Evolutionary conservation across 2,888 invertebrate genomes (phyloP).

Genomic region (Thecophora atra): DNA sequence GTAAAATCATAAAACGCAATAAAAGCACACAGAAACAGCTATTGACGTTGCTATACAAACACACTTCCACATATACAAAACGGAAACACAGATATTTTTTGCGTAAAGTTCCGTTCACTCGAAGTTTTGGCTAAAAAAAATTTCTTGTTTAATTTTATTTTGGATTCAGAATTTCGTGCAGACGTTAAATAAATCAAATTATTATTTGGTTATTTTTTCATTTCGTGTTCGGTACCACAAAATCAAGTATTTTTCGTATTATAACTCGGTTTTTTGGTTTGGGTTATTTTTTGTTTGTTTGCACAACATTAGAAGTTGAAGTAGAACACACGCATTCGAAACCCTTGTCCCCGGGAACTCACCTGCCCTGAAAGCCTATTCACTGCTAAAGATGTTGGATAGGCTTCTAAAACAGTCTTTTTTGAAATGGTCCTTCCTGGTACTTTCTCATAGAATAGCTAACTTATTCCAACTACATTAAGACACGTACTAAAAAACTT

Average conservation of each 20-base stretch:
- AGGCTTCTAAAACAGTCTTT: not conserved
- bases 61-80: not conserved
- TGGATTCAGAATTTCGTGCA: no score
- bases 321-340: not conserved
- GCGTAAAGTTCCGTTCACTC: not conserved
- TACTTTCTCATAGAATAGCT: conserved; percentile 29
- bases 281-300: conserved; percentile 16
- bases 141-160: no score
- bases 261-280: not conserved
- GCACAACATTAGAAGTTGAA: not conserved
- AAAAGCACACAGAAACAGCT: not conserved
- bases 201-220: not conserved
- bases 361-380: not conserved
- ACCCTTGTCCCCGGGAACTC: not conserved
- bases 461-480: conserved; percentile 32
- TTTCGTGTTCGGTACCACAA: not conserved
- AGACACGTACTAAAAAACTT: conserved; percentile 44
- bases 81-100: not conserved
- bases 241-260: not conserved
- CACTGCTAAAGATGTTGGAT: not conserved
- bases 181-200: no score
- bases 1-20: not conserved
- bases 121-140: not conserved
- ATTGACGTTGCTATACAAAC: not conserved
- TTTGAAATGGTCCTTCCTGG: conserved; percentile 17